phyloP scores from a whole-genome alignment of 2,797 vertebrate genomes.

The Pantherophis vulpinus region DNA sequence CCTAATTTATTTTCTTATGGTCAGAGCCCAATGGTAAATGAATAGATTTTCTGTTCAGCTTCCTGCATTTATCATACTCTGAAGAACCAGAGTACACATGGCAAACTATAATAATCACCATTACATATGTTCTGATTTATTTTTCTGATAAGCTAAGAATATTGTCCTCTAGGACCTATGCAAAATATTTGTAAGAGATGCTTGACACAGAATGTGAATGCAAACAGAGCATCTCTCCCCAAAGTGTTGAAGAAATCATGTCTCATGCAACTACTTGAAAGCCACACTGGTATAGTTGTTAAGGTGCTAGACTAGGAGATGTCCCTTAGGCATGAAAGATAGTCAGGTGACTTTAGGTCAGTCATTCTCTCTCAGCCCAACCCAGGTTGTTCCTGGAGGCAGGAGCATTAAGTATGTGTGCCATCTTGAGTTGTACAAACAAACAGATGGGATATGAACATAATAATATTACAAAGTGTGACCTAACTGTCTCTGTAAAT shows the following conservation, averaged over 20 bases:
- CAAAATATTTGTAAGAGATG: not conserved
- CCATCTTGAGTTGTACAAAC: not conserved
- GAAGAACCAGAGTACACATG: not conserved
- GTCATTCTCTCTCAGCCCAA: not conserved
- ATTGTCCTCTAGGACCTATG: not conserved
- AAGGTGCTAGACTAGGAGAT: not conserved
- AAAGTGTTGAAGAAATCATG: not conserved
- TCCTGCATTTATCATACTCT: not conserved
- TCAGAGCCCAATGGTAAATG: not conserved
- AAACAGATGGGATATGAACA: not conserved
- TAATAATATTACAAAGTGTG: not conserved
- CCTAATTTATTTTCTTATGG: not conserved
- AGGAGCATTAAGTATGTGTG: not conserved
- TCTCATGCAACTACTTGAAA: not conserved
- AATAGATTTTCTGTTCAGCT: not conserved
- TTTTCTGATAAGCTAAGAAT: not conserved
- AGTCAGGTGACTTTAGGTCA: not conserved
- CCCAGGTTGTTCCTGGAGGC: not conserved
- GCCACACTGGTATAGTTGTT: not conserved
- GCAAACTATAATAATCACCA: not conserved
- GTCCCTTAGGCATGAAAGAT: not conserved
- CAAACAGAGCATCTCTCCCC: not conserved
- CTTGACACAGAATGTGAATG: not conserved
- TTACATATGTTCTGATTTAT: not conserved
- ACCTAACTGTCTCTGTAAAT: not conserved